Evolutionary conservation across 2,797 vertebrate genomes (phyloP), one percentile per base, ranked within the genome.

Genomic region (Megalops cyprinoides): DNA sequence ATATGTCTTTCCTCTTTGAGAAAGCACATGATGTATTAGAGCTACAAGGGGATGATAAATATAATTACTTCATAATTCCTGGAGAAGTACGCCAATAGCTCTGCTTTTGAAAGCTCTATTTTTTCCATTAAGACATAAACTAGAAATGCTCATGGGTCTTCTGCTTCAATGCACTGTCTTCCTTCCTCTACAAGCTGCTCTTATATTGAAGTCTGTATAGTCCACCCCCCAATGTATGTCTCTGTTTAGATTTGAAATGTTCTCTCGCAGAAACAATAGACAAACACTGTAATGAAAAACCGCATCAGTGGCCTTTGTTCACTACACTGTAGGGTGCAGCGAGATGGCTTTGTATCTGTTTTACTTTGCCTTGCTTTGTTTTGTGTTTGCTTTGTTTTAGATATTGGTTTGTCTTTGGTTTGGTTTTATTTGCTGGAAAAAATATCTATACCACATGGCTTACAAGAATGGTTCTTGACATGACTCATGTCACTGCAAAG

Each of bases 91-190:
- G n/a, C 4, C 5, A 28, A 31, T 23, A 42, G 51, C 44, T 37
- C 6, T 23, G 69, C 28, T 71, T 75, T 44, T 48, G 42, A 37
- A 60, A 31, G n/a, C 18, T 18, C 49, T 49, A 28, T 75, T 65
- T 62, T 74, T 74, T 79, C 53, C 71, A 60, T 44, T 58, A 49
- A 39, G 28, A 74, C 79, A 55, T 46, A 60, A 74, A 56, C 25
- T 55, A 15, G 3, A 42, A 69, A 20, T 3, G 1, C 58, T 60
- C 58, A 25, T 37, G 18, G 55, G 5, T 23, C 44, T 74, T 2
- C 28, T 42, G 44, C 49, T 46, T 15, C 42, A 46, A 25, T 48
- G 25, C 8, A 31, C 53, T 20, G 46, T 75, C 74, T 46, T 51
- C 7, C 25, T 4, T 10, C 25, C 48, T 75, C 14, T 31, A 31